Evolutionary conservation across 30 jellyfish, hydroid and myxozoan genomes (phyloP).

Genomic region (Chironex yamaguchii): DNA sequence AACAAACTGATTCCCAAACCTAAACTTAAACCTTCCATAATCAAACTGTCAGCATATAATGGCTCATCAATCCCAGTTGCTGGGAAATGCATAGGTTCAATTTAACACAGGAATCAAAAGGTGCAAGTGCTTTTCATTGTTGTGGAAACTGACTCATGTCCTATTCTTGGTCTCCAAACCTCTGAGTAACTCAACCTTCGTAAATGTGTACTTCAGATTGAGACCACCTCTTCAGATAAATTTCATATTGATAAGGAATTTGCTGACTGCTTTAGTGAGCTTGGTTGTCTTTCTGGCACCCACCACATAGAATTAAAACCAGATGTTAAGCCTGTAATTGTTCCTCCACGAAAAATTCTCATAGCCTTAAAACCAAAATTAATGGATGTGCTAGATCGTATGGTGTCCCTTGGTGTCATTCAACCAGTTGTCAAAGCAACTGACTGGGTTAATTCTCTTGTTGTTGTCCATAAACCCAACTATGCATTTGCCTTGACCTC

Average conservation of each 20-base stretch:
- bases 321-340: slow-evolving; percentile 34
- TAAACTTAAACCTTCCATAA: slow-evolving; percentile 45
- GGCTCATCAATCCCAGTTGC: slow-evolving; percentile 40
- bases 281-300: slow-evolving; percentile 26
- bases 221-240: background rate
- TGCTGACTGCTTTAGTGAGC: slow-evolving; percentile 58
- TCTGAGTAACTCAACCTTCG: slow-evolving; percentile 22
- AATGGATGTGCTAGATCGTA: slow-evolving; percentile 71
- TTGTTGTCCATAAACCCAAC: slow-evolving; percentile 63
- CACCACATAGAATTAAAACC: slow-evolving; percentile 41
- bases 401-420: slow-evolving; percentile 58
- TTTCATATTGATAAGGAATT: slow-evolving; percentile 7
- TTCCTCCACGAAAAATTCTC: slow-evolving; percentile 18
- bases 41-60: slow-evolving; percentile 48
- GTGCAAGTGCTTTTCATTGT: slow-evolving; percentile 24
- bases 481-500: slow-evolving; percentile 71
- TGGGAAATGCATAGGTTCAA: slow-evolving; percentile 31
- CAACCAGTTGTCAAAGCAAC: slow-evolving; percentile 72
- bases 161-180: slow-evolving; percentile 67
- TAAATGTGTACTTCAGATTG: slow-evolving; percentile 46
- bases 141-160: slow-evolving; percentile 53
- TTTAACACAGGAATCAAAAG: slow-evolving; percentile 28
- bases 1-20: slow-evolving; percentile 39
- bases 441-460: slow-evolving; percentile 84
- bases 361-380: slow-evolving; percentile 51